Percentiles rank a stretch among this genome's conserved stretches.
These are phyloP conservation scores for Anastrepha obliqua DNA, from an alignment of 1,140 invertebrate species.

Conservation along the genomic window DNA sequence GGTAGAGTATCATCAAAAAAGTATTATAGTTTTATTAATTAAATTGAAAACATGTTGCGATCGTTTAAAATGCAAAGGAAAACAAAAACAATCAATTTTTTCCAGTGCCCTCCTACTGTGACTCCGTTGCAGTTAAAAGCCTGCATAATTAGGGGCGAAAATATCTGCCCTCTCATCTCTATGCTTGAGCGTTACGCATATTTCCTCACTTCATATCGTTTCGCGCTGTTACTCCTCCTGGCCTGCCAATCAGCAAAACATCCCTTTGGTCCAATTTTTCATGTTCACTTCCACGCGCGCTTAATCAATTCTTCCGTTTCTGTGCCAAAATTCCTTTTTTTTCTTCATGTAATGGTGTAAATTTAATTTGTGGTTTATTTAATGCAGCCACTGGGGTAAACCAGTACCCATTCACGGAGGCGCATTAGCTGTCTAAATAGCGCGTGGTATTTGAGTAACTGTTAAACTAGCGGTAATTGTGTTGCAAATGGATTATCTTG, in stretches of 20 bases:
- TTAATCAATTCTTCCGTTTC: constrained; percentile 26
- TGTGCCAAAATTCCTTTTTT: constrained; percentile 1
- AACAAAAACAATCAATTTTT: neutral
- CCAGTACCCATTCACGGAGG: neutral
- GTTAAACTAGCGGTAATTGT: constrained; percentile 4
- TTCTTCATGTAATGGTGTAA: constrained; percentile 11
- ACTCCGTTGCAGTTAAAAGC: neutral
- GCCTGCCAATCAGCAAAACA: neutral
- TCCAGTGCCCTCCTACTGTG: neutral
- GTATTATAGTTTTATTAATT: neutral
- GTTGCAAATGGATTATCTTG: neutral
- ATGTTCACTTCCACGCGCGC: neutral
- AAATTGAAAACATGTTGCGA: constrained; percentile 15
- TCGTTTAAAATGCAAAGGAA: constrained; percentile 4
- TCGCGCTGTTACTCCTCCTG: neutral
- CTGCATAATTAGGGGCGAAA: neutral
- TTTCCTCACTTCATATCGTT: neutral
- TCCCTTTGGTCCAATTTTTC: neutral
- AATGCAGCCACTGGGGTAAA: neutral
- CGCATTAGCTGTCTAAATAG: neutral
- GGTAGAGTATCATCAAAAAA: neutral
- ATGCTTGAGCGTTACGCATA: constrained; percentile 4
- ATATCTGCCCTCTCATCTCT: constrained; percentile 23
- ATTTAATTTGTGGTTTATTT: constrained; percentile 48
- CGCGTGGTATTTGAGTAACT: neutral